Conservation (phyloP, 2,113 vertebrate genomes). For the Gymnocephalus cernua region DNA sequence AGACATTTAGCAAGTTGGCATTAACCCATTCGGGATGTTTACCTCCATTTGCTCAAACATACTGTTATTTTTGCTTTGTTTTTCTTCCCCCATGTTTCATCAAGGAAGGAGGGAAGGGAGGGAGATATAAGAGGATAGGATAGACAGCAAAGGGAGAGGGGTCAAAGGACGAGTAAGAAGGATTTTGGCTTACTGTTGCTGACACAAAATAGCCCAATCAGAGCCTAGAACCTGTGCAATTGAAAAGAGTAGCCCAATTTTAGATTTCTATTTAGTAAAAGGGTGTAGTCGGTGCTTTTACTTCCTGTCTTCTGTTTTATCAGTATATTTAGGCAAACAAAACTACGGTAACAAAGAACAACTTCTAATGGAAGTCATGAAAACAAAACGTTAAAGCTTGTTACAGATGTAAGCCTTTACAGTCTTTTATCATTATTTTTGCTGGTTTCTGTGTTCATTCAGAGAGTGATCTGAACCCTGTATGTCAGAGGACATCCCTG, state of each 20-base stretch:
- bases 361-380: neutral
- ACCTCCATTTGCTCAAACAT: neutral
- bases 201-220: neutral
- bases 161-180: neutral
- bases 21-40: neutral
- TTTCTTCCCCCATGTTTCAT: neutral
- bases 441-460: conserved; percentile 24
- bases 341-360: neutral
- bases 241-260: neutral
- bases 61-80: conserved; percentile 1
- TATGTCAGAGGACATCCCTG: conserved; percentile 30
- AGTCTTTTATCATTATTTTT: neutral
- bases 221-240: neutral
- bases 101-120: neutral
- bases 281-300: neutral
- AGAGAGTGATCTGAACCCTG: conserved; percentile 28
- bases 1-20: conserved; percentile 4
- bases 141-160: neutral
- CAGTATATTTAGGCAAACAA: neutral
- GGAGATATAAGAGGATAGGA: neutral
- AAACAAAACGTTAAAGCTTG: too few relatives aligned
- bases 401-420: neutral
- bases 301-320: neutral
- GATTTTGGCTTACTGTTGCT: neutral
- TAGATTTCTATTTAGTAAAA: neutral